Conservation (phyloP, 2,113 vertebrate genomes). For the Nothoprocta perdicaria region DNA sequence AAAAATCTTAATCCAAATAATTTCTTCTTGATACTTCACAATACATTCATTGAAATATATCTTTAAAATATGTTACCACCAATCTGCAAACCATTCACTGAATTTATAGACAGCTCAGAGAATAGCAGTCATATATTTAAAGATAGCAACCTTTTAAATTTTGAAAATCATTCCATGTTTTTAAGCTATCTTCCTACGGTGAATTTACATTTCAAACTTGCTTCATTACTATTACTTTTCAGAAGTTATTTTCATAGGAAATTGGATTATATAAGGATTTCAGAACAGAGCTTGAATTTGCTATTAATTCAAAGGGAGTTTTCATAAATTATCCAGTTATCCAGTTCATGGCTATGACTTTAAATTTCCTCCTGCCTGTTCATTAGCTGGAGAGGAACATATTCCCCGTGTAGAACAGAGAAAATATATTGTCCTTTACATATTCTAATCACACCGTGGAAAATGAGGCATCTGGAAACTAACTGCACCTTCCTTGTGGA, state of each 20-base stretch:
- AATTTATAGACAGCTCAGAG: background rate
- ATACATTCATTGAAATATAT: background rate
- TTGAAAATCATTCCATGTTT: background rate
- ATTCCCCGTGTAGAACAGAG: background rate
- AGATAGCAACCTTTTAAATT: background rate
- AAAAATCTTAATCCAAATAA: background rate
- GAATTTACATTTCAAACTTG: background rate
- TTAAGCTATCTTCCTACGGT: background rate
- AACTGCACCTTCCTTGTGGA: background rate
- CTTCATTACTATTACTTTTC: background rate
- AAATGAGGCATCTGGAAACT: background rate
- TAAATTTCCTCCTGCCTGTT: background rate
- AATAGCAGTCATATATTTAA: background rate
- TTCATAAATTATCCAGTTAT: background rate
- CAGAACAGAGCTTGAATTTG: background rate
- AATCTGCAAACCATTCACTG: background rate
- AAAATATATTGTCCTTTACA: background rate
- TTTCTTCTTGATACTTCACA: background rate
- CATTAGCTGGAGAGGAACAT: background rate
- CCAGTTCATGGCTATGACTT: background rate
- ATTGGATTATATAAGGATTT: background rate
- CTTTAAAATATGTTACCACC: background rate
- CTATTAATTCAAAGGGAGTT: slow-evolving; percentile 7
- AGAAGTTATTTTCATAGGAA: background rate
- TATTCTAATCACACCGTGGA: background rate